Evolutionary conservation across 2,888 invertebrate genomes (phyloP), one percentile per base, ranked within the genome.

Genomic region (Cristatella mucedo): DNA sequence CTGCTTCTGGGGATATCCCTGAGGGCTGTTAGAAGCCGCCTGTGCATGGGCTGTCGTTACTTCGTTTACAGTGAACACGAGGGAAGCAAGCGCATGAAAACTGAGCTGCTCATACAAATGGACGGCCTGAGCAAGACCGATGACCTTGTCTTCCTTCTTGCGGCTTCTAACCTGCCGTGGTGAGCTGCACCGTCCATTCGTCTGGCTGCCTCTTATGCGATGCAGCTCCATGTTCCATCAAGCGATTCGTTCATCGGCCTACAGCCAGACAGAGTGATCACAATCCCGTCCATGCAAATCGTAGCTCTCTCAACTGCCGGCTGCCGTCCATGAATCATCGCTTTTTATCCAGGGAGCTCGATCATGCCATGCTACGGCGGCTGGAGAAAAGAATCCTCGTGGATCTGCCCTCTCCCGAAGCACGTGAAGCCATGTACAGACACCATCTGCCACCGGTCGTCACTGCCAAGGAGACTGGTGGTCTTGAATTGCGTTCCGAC

Each of bases 141-240:
- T 21, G 75, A 76, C n/a, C 69, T 72, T 41, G 77, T 79, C 44
- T 80, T 80, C 60, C 69, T 81, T 33, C 70, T 91, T 37, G 86
- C 85, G 13, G 83, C 85, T 44, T 84, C 89, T 1, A 91, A 91
- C 66, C 71, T 81, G 52, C 91, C 91, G 1, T 91, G 89, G 91
- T 80, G 61, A 51, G 46, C 2, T 3, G 13, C n/a, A n/a, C n/a
- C n/a, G n/a, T n/a, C n/a, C n/a, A n/a, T n/a, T n/a, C n/a, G n/a
- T n/a, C n/a, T n/a, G n/a, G n/a, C n/a, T n/a, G n/a, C n/a, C n/a
- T 38, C 18, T 19, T 29, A 36, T 32, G 9, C 13, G 13, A 32
- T 32, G 32, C 15, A 7, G 32, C 9, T 32, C 15, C 13, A 7
- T 7, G 9, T 32, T 13, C 7, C 16, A 32, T 7, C 13, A 32